These are phyloP conservation scores for Bos javanicus DNA, from an alignment of 2,113 vertebrate genomes.

Conservation along the genomic window DNA sequence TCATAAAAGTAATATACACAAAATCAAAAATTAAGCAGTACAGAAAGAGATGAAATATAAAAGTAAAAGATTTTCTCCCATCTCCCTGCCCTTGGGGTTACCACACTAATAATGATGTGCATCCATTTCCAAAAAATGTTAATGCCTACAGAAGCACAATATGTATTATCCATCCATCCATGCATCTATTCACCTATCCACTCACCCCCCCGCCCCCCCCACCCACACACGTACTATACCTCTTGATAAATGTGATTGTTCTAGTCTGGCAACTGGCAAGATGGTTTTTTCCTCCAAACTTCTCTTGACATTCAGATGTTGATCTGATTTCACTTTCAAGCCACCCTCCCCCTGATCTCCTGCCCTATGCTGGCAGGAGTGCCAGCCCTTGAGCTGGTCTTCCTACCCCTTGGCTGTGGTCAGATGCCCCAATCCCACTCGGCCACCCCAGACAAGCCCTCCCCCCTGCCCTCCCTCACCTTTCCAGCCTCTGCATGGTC, in stretches of 20 bases:
- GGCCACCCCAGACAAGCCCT: background rate
- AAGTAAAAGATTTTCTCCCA: background rate
- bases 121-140: background rate
- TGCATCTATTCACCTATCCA: background rate
- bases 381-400: background rate
- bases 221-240: fast-evolving
- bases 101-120: background rate
- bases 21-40: background rate
- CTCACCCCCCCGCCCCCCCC: no score
- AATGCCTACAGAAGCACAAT: background rate
- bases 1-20: background rate
- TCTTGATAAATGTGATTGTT: background rate
- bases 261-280: background rate
- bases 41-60: background rate
- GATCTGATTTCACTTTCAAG: background rate
- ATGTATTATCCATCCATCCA: background rate
- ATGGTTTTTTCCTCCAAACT: background rate
- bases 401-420: fast-evolving
- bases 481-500: slow-evolving; percentile 98
- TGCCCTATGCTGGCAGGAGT: fast-evolving
- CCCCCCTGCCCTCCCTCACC: slow-evolving; percentile 76
- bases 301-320: background rate
- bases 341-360: fast-evolving
- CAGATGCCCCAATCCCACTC: background rate
- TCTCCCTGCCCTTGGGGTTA: background rate